Percentiles rank a stretch among this genome's conserved stretches.
Conservation (phyloP, 2,113 vertebrate species). For the Pseudorasbora parva region DNA sequence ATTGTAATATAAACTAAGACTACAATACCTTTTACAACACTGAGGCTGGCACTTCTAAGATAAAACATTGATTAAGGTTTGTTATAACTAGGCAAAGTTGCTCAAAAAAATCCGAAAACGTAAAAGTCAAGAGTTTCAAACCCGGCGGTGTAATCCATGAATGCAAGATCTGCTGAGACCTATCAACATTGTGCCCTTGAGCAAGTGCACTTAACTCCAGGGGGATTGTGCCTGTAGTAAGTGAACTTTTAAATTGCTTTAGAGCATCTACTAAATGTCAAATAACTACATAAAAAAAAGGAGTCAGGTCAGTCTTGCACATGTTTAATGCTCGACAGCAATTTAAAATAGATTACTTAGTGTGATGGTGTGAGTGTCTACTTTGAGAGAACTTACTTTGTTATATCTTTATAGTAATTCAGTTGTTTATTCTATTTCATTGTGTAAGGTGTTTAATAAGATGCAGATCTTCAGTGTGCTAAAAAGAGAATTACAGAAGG, state of each 20-base stretch:
- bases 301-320: constrained; percentile 34
- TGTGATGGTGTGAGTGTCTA: constrained; percentile 8
- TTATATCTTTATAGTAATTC: constrained; percentile 5
- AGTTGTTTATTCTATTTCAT: constrained; percentile 43
- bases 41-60: constrained; percentile 47
- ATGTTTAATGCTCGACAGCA: constrained; percentile 49
- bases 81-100: constrained; percentile 44
- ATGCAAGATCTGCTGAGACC: neutral
- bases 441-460: constrained; percentile 55
- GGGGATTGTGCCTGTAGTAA: constrained; percentile 24
- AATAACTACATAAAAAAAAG: constrained; percentile 43
- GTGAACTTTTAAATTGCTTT: constrained; percentile 40
- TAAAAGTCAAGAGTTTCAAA: constrained; percentile 38
- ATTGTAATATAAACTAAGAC: constrained; percentile 52
- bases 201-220: constrained; percentile 24
- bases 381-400: constrained; percentile 41
- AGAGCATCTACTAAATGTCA: constrained; percentile 41
- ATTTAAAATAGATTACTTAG: constrained; percentile 39
- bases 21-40: constrained; percentile 63
- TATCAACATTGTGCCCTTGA: constrained; percentile 30
- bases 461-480: constrained; percentile 39
- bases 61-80: constrained; percentile 58
- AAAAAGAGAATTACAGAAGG: constrained; percentile 26
- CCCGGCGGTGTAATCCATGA: constrained; percentile 20
- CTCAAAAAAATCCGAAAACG: neutral